Conservation (phyloP, 92 coral and sea anemone genomes). For the Heteractis magnifica region DNA sequence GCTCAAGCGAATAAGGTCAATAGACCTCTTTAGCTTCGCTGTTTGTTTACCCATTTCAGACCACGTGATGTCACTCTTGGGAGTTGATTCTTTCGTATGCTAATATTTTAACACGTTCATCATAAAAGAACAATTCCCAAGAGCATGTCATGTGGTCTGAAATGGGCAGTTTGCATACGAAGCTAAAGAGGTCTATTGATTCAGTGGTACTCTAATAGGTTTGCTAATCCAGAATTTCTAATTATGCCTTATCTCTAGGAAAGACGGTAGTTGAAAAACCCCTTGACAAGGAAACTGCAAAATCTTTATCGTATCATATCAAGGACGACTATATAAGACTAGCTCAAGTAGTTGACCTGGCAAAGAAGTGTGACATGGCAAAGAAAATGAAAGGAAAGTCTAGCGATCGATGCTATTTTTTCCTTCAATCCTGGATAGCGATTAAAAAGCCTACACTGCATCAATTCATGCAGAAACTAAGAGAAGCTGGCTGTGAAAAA, state of each 20-base stretch:
- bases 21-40: too few relatives aligned
- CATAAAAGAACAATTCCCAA: too few relatives aligned
- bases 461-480: constrained; percentile 7
- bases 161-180: too few relatives aligned
- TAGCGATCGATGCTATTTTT: neutral
- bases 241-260: neutral
- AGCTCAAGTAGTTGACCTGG: neutral
- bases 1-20: too few relatives aligned
- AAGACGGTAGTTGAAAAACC: constrained; percentile 3
- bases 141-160: too few relatives aligned
- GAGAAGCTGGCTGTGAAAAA: neutral
- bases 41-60: too few relatives aligned
- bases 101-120: too few relatives aligned
- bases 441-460: constrained; percentile 7
- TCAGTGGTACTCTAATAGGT: too few relatives aligned
- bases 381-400: neutral
- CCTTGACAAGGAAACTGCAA: neutral
- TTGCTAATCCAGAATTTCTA: neutral
- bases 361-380: neutral
- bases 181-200: too few relatives aligned
- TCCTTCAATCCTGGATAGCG: constrained; percentile 3
- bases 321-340: neutral
- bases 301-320: neutral
- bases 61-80: too few relatives aligned
- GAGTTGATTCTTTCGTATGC: too few relatives aligned